These are phyloP conservation scores for Pterocles orientalis DNA, from an alignment of 2,113 vertebrate species.

Conservation along the genomic window DNA sequence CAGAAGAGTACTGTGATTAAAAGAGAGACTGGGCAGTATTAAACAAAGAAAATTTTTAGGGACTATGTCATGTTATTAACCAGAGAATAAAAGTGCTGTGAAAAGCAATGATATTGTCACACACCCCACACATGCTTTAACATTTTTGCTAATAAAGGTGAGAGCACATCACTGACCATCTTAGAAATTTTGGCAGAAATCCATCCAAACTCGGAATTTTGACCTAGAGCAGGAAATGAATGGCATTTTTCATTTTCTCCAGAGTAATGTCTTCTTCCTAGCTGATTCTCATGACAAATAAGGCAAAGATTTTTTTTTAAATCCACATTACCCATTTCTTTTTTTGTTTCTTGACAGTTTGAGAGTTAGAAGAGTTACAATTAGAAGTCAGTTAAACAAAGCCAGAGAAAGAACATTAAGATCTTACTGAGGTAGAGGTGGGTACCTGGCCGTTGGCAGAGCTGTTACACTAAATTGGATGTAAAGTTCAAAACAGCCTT, in stretches of 20 bases:
- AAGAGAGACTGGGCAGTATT: not conserved
- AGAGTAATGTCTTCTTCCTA: not conserved
- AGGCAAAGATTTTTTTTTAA: not conserved
- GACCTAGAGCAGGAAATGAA: conserved; percentile 12
- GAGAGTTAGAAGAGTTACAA: not conserved
- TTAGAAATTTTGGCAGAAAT: not conserved
- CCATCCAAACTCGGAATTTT: not conserved
- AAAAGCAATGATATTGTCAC: not conserved
- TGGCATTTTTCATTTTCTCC: conserved; percentile 1
- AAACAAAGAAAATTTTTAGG: not conserved
- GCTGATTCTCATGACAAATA: not conserved
- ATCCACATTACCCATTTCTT: not conserved
- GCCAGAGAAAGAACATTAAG: not conserved
- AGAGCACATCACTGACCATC: not conserved
- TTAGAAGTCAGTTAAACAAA: not conserved
- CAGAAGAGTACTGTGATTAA: not conserved
- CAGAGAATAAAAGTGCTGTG: not conserved
- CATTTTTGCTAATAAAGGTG: conserved; percentile 6
- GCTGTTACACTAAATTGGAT: not conserved
- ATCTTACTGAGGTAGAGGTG: not conserved
- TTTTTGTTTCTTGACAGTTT: not conserved
- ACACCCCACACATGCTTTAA: not conserved
- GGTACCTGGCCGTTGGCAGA: not conserved
- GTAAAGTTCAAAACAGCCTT: not conserved
- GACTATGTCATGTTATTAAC: not conserved